These are phyloP conservation scores for Chlamydotis undulata DNA, from an alignment of 2,113 vertebrate genomes.

Conservation along the genomic window DNA sequence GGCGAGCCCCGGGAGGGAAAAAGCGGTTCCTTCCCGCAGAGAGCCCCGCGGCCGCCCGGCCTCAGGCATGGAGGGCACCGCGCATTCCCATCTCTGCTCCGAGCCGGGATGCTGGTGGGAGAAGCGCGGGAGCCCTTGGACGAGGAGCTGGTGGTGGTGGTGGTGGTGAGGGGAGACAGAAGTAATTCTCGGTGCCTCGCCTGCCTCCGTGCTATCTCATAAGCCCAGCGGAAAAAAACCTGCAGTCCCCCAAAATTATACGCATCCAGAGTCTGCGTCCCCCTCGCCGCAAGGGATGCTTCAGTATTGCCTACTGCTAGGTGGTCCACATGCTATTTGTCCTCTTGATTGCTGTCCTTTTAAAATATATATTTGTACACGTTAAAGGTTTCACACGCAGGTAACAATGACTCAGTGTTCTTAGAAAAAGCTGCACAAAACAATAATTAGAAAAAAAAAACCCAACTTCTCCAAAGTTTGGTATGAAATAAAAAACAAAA, in stretches of 20 bases:
- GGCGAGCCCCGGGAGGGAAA: constrained; percentile 8
- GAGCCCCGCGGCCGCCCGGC: constrained; percentile 4
- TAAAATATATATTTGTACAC: background rate
- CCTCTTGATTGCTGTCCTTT: background rate
- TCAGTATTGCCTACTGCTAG: background rate
- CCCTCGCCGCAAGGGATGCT: background rate
- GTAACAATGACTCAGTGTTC: background rate
- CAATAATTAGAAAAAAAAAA: background rate
- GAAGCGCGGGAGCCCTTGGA: background rate
- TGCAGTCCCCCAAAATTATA: background rate
- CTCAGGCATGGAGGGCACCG: constrained; percentile 43
- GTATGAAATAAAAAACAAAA: background rate
- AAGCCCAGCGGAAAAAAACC: background rate
- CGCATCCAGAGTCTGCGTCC: background rate
- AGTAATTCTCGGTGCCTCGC: background rate
- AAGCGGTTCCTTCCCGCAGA: constrained; percentile 13
- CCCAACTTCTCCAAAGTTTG: constrained; percentile 39
- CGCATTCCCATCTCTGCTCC: constrained; percentile 10
- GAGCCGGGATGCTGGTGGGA: background rate
- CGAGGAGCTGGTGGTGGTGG: background rate
- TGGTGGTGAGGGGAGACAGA: background rate
- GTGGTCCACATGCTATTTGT: constrained; percentile 32
- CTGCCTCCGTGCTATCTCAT: constrained; percentile 18
- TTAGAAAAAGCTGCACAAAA: background rate
- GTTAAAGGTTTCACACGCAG: background rate